A percentile compares a stretch with the other conserved stretches of the same genome.
Conservation (phyloP, 2,113 vertebrate species). For the Rhabdornis inornatus region DNA sequence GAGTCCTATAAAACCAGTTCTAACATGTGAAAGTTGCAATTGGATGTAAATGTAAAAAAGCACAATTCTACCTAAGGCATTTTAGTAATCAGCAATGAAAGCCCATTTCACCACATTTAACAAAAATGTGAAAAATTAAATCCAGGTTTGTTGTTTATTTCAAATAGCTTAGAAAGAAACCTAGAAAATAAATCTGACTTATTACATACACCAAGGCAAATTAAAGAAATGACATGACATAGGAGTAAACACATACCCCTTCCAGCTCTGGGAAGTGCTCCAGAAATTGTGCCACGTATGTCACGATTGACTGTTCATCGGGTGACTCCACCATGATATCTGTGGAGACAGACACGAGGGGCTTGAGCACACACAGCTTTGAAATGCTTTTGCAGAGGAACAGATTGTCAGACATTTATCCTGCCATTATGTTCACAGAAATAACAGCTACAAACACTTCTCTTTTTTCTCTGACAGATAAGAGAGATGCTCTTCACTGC, state of each 20-base stretch:
- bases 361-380: not conserved
- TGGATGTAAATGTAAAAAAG: not conserved
- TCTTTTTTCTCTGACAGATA: not conserved
- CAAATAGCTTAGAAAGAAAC: not conserved
- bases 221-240: not conserved
- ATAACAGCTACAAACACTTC: not conserved
- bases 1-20: not conserved
- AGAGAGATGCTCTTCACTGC: not conserved
- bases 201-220: not conserved
- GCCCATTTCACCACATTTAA: not conserved
- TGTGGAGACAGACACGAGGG: slow-evolving; percentile 53
- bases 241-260: slow-evolving; percentile 75
- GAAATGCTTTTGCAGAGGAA: not conserved
- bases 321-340: slow-evolving; percentile 88
- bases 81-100: not conserved
- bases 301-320: slow-evolving; percentile 93
- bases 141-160: not conserved
- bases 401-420: not conserved
- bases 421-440: not conserved
- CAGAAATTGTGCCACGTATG: slow-evolving; percentile 93
- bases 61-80: not conserved
- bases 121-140: not conserved
- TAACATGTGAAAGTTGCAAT: not conserved
- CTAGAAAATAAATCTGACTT: not conserved
- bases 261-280: slow-evolving; percentile 91